Evolutionary conservation across 1,140 invertebrate genomes (phyloP).

Genomic region (Drosophila ficusphila): DNA sequence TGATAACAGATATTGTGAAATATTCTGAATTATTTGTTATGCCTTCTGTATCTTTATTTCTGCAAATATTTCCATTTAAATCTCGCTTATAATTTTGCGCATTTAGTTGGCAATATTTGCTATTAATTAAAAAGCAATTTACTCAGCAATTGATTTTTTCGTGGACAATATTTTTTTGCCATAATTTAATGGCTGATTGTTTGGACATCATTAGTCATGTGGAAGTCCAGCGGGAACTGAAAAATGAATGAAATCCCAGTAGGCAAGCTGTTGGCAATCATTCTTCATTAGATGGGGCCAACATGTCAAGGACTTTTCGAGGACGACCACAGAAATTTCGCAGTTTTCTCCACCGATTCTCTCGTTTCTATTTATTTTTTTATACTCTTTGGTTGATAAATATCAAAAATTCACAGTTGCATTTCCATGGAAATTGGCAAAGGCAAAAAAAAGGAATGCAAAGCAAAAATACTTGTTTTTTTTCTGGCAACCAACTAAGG

Average conservation of each 20-base stretch:
- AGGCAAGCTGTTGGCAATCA: conserved; percentile 35
- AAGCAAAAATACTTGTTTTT: conserved; percentile 4
- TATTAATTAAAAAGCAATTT: conserved; percentile 59
- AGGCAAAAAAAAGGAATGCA: conserved; percentile 15
- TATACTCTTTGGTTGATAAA: conserved; percentile 21
- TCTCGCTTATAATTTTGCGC: conserved; percentile 11
- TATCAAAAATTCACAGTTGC: conserved; percentile 53
- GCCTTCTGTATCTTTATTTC: background rate
- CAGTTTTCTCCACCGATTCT: conserved; percentile 19
- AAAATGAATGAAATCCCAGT: conserved; percentile 43
- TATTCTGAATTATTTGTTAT: conserved; percentile 4
- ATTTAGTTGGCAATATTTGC: conserved; percentile 47
- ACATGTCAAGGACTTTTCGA: conserved; percentile 63
- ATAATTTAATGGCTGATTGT: conserved; percentile 13
- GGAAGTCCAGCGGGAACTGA: conserved; percentile 17
- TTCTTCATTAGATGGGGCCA: conserved; percentile 56
- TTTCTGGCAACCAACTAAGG: conserved; percentile 14
- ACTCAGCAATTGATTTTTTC: conserved; percentile 15
- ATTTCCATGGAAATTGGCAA: conserved; percentile 55
- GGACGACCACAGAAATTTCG: conserved; percentile 49
- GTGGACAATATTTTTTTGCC: background rate
- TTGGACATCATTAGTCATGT: conserved; percentile 37
- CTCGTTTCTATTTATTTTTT: background rate
- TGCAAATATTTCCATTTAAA: conserved; percentile 24
- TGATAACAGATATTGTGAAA: conserved; percentile 3